phyloP scores from a whole-genome alignment of 2,113 vertebrate genomes.

The Pithys albifrons region DNA sequence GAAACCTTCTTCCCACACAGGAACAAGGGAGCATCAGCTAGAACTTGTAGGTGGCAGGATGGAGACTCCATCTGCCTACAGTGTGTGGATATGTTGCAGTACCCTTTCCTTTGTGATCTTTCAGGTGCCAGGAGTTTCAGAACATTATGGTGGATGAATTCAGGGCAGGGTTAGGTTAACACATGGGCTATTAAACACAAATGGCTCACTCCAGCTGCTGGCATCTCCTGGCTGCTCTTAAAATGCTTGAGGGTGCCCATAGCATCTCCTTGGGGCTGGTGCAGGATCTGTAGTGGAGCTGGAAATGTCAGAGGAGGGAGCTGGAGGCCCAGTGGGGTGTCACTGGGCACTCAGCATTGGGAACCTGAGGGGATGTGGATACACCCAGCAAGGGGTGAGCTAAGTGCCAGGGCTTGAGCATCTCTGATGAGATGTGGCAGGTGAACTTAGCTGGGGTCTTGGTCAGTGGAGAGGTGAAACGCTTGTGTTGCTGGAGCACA shows the following conservation, averaged over 20 bases:
- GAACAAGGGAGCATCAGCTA: neutral
- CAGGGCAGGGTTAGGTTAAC: neutral
- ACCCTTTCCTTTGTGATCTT: neutral
- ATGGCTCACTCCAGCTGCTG: neutral
- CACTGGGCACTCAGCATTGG: accelerated
- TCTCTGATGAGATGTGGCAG: neutral
- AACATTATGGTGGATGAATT: neutral
- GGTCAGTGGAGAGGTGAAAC: neutral
- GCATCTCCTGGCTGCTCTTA: neutral
- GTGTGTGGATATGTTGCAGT: neutral
- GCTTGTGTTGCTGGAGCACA: accelerated
- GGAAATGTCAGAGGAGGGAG: neutral
- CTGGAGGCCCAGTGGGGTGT: neutral
- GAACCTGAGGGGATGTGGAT: accelerated
- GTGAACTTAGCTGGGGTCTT: neutral
- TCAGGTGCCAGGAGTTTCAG: neutral
- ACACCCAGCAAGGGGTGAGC: neutral
- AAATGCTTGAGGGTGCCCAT: neutral
- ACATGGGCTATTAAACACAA: neutral
- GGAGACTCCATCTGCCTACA: neutral
- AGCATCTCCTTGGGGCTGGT: neutral
- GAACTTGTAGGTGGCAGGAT: neutral
- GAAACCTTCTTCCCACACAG: neutral
- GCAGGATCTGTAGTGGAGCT: neutral
- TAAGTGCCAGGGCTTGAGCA: neutral